These are phyloP conservation scores for Delphinus delphis DNA, from an alignment of 2,113 vertebrate genomes.

Conservation along the genomic window DNA sequence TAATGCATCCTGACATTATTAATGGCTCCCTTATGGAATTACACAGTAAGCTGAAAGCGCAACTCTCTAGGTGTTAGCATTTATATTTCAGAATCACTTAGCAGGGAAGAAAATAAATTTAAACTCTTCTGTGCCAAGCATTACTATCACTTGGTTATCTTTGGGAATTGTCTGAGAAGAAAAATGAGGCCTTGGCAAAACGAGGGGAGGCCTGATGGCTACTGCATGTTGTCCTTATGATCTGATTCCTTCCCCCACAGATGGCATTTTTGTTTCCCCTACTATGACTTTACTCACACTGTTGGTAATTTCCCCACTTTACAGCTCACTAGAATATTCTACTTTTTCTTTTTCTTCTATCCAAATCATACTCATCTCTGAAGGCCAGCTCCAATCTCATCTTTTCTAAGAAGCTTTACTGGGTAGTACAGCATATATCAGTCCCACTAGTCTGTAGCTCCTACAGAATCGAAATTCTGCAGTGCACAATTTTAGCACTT, in stretches of 20 bases:
- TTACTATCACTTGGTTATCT: not conserved
- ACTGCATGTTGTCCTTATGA: not conserved
- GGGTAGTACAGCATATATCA: not conserved
- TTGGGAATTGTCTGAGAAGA: slow-evolving; percentile 19
- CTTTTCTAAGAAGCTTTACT: not conserved
- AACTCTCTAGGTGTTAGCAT: slow-evolving; percentile 85
- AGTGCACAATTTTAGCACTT: not conserved
- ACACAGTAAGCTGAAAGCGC: slow-evolving; percentile 85
- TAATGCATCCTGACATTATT: slow-evolving; percentile 88
- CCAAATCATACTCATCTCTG: not conserved
- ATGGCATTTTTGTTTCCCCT: not conserved
- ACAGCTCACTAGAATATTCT: not conserved
- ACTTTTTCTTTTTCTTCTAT: not conserved
- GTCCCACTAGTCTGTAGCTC: not conserved
- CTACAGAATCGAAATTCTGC: not conserved
- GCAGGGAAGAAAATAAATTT: slow-evolving; percentile 68
- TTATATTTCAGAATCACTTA: slow-evolving; percentile 87
- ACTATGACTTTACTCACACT: not conserved
- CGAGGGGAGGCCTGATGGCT: not conserved
- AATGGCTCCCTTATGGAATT: slow-evolving; percentile 87
- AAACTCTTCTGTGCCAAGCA: slow-evolving; percentile 27
- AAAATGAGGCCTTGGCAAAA: slow-evolving; percentile 13
- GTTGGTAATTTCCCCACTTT: not conserved
- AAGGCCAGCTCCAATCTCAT: not conserved
- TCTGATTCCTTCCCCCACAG: not conserved